Conservation (phyloP, 2,113 vertebrate genomes). For the Orientallactaga bullata region DNA sequence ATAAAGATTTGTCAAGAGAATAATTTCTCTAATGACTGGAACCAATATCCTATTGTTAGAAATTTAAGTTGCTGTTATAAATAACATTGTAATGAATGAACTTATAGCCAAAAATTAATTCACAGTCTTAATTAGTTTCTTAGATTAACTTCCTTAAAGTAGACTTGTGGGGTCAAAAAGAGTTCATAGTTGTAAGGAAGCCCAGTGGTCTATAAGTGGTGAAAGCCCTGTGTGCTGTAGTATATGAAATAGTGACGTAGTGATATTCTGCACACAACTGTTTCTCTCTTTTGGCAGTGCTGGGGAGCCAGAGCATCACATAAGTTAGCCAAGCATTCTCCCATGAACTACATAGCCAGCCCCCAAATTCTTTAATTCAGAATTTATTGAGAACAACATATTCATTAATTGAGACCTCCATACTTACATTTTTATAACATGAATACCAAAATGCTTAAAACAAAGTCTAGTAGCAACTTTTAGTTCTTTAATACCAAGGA, state of each 20-base stretch:
- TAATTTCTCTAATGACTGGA: slow-evolving; percentile 6
- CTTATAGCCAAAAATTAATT: background rate
- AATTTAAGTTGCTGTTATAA: slow-evolving; percentile 31
- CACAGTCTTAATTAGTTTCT: slow-evolving; percentile 32
- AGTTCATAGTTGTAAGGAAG: slow-evolving; percentile 15
- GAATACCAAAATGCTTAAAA: background rate
- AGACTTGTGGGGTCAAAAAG: background rate
- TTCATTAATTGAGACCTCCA: background rate
- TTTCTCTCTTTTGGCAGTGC: background rate
- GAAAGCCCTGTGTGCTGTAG: background rate
- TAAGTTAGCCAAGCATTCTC: background rate
- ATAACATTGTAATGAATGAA: background rate
- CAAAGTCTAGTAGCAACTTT: slow-evolving; percentile 1
- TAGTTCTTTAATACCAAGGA: background rate
- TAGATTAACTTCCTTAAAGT: slow-evolving; percentile 33
- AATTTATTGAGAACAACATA: background rate
- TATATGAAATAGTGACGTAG: background rate
- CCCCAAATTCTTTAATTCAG: background rate
- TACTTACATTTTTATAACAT: background rate
- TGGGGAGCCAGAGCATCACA: background rate
- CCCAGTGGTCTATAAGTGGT: background rate
- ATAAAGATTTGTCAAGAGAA: slow-evolving; percentile 52
- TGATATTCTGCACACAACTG: background rate
- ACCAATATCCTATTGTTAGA: background rate
- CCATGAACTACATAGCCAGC: background rate